Percentiles rank a stretch among this genome's conserved stretches.
phyloP scores from a whole-genome alignment of 2,113 vertebrate genomes.

The Ciconia stormi region DNA sequence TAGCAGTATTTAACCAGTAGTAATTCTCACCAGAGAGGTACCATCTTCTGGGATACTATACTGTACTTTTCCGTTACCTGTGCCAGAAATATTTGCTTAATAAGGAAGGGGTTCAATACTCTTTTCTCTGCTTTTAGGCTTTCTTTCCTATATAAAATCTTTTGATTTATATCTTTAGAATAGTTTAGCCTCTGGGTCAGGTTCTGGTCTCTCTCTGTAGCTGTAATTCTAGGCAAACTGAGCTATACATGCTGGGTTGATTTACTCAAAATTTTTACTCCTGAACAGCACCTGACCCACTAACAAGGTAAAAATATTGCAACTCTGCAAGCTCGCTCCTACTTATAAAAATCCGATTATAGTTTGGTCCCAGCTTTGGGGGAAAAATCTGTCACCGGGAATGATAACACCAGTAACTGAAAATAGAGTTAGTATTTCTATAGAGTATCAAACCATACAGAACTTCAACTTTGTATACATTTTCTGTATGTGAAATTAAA shows the following conservation, averaged over 20 bases:
- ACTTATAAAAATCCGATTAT: conserved; percentile 18
- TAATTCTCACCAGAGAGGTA: not conserved
- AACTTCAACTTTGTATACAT: not conserved
- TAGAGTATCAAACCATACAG: conserved; percentile 45
- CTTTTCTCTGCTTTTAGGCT: not conserved
- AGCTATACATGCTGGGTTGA: not conserved
- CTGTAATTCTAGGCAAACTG: not conserved
- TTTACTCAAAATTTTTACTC: not conserved
- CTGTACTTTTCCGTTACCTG: not conserved
- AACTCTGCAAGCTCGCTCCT: not conserved
- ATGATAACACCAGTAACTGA: conserved; percentile 8
- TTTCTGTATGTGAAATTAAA: conserved; percentile 32
- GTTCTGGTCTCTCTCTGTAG: not conserved
- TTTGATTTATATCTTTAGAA: not conserved
- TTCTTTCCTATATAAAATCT: not conserved
- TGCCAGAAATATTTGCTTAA: not conserved
- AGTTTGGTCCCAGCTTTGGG: conserved; percentile 10
- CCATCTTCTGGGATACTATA: not conserved
- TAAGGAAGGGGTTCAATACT: not conserved
- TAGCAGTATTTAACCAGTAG: not conserved
- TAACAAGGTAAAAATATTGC: not conserved
- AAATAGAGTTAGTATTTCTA: conserved; percentile 63
- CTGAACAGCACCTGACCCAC: not conserved
- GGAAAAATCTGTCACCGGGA: not conserved
- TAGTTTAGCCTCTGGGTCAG: not conserved